Base-by-base conservation (phyloP, 2,888 invertebrate species). In the Phyllotreta cruciferae region DNA sequence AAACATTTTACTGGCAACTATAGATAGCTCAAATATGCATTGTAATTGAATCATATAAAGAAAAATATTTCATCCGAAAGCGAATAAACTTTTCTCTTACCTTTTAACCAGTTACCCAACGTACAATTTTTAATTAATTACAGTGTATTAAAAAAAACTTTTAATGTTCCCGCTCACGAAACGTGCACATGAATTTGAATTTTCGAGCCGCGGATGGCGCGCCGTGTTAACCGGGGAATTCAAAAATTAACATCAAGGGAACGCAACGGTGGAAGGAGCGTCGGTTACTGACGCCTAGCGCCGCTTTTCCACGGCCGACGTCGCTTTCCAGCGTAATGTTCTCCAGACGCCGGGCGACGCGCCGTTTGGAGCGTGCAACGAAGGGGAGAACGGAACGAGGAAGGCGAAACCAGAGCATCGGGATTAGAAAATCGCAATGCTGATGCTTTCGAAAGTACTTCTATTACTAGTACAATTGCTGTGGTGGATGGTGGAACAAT, bases 231-330 rank as follows among this genome's bases (percentile, higher is more conserved):
- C 49, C 61, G 49, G 41, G 42, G 60, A 62, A 38, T 49, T 54
- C 66, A 66, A 65, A 69, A 67, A 69, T 61, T 11, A 37, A 49
- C 44, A 50, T 65, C 71, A 70, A 73, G 71, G 73, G 38, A 55
- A 13, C 53, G 35, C 45, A 13, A 10, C 39, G 39, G 34, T 65
- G 66, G 74, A 70, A 71, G 67, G 73, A 75, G 71, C 73, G 72
- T 66, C 75, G 76, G 73, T 73, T 72, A 77, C 77, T 77, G 77
- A 74, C 77, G 77, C 75, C 74, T 70, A 72, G 73, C 76, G 76
- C 71, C 75, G 76, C 65, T 76, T 74, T 75, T 75, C 75, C 76
- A 71, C 68, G 68, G 64, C 71, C 69, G 72, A 73, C 76, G 75
- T 69, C 76, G 75, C 66, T 75, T 3, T 24, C 24, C 24, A 24